A percentile compares a stretch with the other conserved stretches of the same genome.
These are phyloP conservation scores for Hycleus cichorii DNA, from an alignment of 1,140 invertebrate genomes.

Conservation along the genomic window DNA sequence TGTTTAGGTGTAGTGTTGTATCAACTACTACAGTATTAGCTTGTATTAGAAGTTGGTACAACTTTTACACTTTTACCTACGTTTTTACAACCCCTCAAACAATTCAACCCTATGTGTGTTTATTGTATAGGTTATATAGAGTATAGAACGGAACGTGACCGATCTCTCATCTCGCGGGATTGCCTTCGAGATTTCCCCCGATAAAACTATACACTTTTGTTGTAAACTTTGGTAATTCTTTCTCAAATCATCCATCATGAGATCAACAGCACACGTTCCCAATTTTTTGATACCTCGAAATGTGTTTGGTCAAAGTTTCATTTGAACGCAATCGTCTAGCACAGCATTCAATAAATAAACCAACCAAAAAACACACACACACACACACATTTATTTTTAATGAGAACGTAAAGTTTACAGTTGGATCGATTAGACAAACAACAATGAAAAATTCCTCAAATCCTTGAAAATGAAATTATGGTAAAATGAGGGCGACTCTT, in stretches of 20 bases:
- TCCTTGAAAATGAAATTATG: too few relatives aligned
- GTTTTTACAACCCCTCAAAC: conserved; percentile 4
- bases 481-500: too few relatives aligned
- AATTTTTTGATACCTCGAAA: conserved; percentile 19
- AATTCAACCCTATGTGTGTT: too few relatives aligned
- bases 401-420: too few relatives aligned
- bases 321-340: too few relatives aligned
- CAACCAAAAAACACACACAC: too few relatives aligned
- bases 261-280: conserved; percentile 32
- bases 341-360: too few relatives aligned
- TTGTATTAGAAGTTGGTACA: conserved; percentile 12
- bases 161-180: conserved; percentile 40
- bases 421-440: too few relatives aligned
- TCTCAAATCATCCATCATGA: conserved; percentile 41
- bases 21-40: conserved; percentile 5
- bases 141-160: conserved; percentile 36
- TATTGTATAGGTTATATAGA: conserved; percentile 18
- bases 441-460: too few relatives aligned
- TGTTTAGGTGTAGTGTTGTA: background rate
- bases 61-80: conserved; percentile 21
- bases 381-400: too few relatives aligned
- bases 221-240: conserved; percentile 42
- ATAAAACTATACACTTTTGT: conserved; percentile 41
- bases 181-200: conserved; percentile 39
- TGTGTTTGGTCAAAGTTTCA: too few relatives aligned